A percentile compares a stretch with the other conserved stretches of the same genome.
Conservation (phyloP, 2,113 vertebrate species). For the Odontophorus gujanensis region DNA sequence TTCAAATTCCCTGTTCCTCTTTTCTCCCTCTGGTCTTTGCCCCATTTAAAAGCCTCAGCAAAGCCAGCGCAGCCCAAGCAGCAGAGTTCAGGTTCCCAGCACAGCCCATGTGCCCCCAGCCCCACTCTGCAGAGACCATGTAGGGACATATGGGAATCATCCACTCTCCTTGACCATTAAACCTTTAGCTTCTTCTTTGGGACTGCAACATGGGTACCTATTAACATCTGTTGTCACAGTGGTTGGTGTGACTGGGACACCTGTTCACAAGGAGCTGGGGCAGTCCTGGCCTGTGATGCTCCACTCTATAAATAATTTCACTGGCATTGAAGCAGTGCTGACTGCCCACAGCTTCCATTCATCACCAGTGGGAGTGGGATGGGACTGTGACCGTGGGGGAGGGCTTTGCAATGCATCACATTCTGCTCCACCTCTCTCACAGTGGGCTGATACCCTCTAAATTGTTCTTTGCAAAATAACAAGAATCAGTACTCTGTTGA, state of each 20-base stretch:
- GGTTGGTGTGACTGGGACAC: conserved; percentile 14
- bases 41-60: not conserved
- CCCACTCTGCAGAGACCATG: conserved; percentile 11
- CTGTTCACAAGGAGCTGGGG: not conserved
- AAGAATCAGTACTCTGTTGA: not conserved
- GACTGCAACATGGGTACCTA: conserved; percentile 30
- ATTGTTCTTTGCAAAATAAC: not conserved
- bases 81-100: not conserved
- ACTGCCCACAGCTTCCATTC: not conserved
- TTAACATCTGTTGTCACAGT: conserved; percentile 30
- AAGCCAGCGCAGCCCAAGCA: not conserved
- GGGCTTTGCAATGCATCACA: not conserved
- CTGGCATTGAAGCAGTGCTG: not conserved
- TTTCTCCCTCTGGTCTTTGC: not conserved
- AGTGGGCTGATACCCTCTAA: not conserved
- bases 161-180: conserved; percentile 53
- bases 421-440: not conserved
- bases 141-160: conserved; percentile 44
- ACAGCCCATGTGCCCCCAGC: not conserved
- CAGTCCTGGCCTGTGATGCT: not conserved
- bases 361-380: accelerated
- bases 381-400: accelerated
- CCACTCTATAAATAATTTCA: not conserved
- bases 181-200: conserved; percentile 26
- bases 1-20: not conserved